Evolutionary conservation across 1,140 invertebrate species (phyloP), one percentile per base, ranked within the genome.

Genomic region (Idris sp.): DNA sequence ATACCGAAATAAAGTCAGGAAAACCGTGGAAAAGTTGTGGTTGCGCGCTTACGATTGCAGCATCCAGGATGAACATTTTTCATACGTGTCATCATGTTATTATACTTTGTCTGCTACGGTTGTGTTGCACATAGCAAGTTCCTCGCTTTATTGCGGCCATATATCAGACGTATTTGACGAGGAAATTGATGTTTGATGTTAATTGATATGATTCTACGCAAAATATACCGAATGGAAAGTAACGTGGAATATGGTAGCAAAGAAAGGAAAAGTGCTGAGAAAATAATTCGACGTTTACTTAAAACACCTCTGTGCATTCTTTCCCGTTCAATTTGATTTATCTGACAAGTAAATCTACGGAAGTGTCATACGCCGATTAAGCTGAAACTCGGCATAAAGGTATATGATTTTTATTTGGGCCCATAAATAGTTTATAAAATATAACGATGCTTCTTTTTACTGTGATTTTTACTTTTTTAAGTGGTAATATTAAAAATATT

Each of bases 51-150:
- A 28, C 53, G 48, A 65, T 75, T 69, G 73, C 65, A 71, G 73
- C 59, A 75, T 75, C 65, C 65, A 41, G 53, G 40, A 69, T 65
- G 65, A 65, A 59, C 71, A 54, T 67, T 64, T 75, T 71, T 75
- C 51, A 36, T 65, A 51, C 19, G n/a, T n/a, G 49, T 33, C 59
- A 30, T 61, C 35, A 26, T 58, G 48, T 48, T 59, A n/a, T n/a
- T n/a, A n/a, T n/a, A 58, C 31, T 35, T 40, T 46, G 44, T 3
- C 22, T n/a, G 28, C 28, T 30, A 9, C 26, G 35, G 19, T 48
- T 36, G n/a, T n/a, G 15, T 43, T 40, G 22, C 41, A n/a, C 14
- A 49, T 31, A 11, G 14, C 2, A n/a, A 51, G 25, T 33, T 41
- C 5, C 38, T 30, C 10, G 10, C 8, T 58, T 65, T 62, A 56